A percentile compares a stretch with the other conserved stretches of the same genome.
Conservation (phyloP, 2,113 vertebrate genomes). For the Enhydra lutris region DNA sequence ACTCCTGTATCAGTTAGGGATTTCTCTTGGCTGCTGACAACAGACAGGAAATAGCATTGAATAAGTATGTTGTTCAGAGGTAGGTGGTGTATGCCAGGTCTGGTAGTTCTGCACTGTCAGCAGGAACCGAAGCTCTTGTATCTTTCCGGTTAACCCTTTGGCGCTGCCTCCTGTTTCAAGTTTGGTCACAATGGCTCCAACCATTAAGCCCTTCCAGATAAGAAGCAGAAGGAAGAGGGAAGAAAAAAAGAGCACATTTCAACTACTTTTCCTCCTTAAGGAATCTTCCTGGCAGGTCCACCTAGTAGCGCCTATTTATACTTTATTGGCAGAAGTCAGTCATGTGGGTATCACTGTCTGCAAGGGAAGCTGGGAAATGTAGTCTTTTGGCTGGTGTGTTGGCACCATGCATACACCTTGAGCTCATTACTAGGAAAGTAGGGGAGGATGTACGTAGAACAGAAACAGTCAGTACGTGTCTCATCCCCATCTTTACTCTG, state of each 20-base stretch:
- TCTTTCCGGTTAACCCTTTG: not conserved
- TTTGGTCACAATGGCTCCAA: not conserved
- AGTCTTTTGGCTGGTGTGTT: not conserved
- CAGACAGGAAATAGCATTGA: not conserved
- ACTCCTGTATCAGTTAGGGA: not conserved
- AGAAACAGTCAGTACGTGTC: not conserved
- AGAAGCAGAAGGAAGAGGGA: not conserved
- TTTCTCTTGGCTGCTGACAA: not conserved
- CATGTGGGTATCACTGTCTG: not conserved
- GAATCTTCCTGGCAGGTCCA: not conserved
- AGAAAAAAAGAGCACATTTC: not conserved
- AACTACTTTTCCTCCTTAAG: not conserved
- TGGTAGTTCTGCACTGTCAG: not conserved
- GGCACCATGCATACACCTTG: not conserved
- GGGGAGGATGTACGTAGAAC: not conserved
- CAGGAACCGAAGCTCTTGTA: not conserved
- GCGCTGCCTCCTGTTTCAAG: not conserved
- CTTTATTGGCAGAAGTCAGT: not conserved
- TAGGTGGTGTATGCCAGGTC: not conserved
- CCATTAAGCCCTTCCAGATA: not conserved
- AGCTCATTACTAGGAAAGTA: not conserved
- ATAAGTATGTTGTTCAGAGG: not conserved
- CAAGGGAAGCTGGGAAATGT: not conserved
- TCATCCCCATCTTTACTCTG: not conserved
- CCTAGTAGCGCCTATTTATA: not conserved